A percentile compares a stretch with the other conserved stretches of the same genome.
Conservation (phyloP, 2,888 invertebrate species). For the Lepetodrilus schrolli region DNA sequence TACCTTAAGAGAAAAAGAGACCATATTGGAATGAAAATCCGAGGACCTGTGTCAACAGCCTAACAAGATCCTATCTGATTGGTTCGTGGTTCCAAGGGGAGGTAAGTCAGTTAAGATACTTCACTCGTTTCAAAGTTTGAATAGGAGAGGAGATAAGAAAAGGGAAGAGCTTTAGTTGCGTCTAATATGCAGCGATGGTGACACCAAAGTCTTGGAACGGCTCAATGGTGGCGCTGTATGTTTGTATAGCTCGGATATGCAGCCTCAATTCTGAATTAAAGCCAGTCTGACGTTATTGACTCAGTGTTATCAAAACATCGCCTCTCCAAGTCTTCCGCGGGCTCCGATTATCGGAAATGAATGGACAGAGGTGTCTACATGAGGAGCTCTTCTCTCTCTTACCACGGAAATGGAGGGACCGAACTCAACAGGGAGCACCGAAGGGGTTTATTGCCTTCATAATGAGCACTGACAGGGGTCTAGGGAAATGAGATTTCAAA, state of each 20-base stretch:
- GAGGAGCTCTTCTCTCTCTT: neutral
- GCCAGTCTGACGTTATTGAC: conserved; percentile 1
- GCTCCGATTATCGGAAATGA: conserved; percentile 11
- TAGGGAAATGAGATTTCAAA: conserved; percentile 9
- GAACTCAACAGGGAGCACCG: conserved; percentile 11
- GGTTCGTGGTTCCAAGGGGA: conserved; percentile 12
- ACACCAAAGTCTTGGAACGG: neutral
- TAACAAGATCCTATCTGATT: conserved; percentile 15
- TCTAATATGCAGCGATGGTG: conserved; percentile 1
- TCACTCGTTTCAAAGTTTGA: neutral
- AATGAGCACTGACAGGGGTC: conserved; percentile 1
- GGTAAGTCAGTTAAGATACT: conserved; percentile 3
- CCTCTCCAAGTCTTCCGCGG: neutral
- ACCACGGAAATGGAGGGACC: conserved; percentile 1
- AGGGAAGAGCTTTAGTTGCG: conserved; percentile 1
- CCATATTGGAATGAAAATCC: conserved; percentile 13
- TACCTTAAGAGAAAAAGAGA: neutral
- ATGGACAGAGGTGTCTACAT: neutral
- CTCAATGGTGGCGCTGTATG: conserved; percentile 1
- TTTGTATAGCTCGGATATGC: neutral
- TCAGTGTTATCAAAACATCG: conserved; percentile 16
- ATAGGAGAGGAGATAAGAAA: neutral
- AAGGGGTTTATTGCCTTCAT: neutral
- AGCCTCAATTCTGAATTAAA: conserved; percentile 12
- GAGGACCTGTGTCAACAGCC: conserved; percentile 6